phyloP scores from a whole-genome alignment of 1,140 invertebrate species.

The Hyposmocoma kahamanoa region DNA sequence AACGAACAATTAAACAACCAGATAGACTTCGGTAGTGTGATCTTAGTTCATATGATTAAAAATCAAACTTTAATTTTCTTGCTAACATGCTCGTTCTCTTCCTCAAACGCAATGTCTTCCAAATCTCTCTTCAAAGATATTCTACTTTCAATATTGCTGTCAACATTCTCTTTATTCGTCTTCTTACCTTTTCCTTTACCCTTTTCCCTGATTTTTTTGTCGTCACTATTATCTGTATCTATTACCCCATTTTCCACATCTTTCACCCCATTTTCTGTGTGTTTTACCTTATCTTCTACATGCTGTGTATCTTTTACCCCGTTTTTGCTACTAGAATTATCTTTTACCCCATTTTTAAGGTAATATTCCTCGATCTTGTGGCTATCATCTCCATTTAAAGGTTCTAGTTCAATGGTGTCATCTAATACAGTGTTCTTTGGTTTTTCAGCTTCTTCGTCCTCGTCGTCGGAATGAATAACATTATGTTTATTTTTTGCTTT shows the following conservation, averaged over 20 bases:
- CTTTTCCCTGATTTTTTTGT: too few species aligned
- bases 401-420: conserved; percentile 29
- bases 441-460: conserved; percentile 16
- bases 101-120: conserved; percentile 15
- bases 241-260: background rate
- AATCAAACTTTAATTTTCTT: conserved; percentile 1
- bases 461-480: conserved; percentile 40
- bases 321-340: background rate
- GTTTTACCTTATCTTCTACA: too few species aligned
- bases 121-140: conserved; percentile 29
- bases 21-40: too few species aligned
- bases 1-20: too few species aligned
- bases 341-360: conserved; percentile 15
- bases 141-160: conserved; percentile 20
- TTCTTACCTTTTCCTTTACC: conserved; percentile 39
- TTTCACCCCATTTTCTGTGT: background rate
- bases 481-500: conserved; percentile 33
- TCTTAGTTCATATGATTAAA: too few species aligned
- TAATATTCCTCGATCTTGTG: conserved; percentile 59
- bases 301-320: too few species aligned
- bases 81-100: background rate
- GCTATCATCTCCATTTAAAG: conserved; percentile 32
- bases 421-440: conserved; percentile 33
- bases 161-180: conserved; percentile 31
- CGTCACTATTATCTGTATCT: too few species aligned